phyloP scores from a whole-genome alignment of 2,888 invertebrate genomes.

The Drosophila melanosoma region DNA sequence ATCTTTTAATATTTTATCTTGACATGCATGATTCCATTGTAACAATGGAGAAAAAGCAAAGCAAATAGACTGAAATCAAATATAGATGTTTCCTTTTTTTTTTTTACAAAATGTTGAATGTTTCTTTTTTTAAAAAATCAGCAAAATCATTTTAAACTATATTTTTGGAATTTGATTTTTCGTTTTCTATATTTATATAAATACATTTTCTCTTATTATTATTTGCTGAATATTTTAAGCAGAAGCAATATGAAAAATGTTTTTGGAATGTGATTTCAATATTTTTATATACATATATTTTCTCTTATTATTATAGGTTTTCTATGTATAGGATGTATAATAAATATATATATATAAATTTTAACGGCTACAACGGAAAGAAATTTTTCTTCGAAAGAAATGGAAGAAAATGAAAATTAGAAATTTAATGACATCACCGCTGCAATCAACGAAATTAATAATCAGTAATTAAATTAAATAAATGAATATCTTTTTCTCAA shows the following conservation, averaged over 20 bases:
- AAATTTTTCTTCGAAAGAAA: not conserved
- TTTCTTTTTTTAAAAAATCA: not conserved
- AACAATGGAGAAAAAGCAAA: not conserved
- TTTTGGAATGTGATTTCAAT: not conserved
- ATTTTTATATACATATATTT: not conserved
- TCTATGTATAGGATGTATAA: not conserved
- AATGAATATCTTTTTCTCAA: not conserved
- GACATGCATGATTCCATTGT: not conserved
- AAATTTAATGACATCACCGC: not conserved
- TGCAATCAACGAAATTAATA: not conserved
- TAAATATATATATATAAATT: not conserved
- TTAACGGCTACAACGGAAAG: too few species aligned
- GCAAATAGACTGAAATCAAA: not conserved
- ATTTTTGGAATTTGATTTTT: not conserved
- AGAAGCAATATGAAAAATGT: not conserved
- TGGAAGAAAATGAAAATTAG: not conserved
- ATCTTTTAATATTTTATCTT: not conserved
- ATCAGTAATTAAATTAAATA: not conserved
- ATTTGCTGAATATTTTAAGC: not conserved
- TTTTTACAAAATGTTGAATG: not conserved
- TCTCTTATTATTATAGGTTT: not conserved
- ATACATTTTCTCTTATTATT: not conserved
- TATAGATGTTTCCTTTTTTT: not conserved
- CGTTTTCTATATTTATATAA: not conserved
- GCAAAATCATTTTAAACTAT: not conserved